A percentile compares a stretch with the other conserved stretches of the same genome.
Evolutionary conservation across 2,113 vertebrate genomes (phyloP).

Genomic region (Alligator sinensis): DNA sequence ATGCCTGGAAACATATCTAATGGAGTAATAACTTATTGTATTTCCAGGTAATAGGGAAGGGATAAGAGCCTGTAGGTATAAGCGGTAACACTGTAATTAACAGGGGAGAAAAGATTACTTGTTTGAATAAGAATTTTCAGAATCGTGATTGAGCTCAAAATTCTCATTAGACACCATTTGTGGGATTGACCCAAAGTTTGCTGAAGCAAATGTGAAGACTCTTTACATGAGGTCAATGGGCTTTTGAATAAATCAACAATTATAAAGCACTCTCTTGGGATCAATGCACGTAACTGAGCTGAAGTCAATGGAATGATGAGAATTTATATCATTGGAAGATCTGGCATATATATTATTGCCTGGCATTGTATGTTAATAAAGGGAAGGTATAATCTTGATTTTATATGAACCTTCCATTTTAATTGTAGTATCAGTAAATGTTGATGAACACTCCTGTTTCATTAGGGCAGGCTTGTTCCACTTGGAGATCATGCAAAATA

Average conservation of each 20-base stretch:
- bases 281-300: no score
- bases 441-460: neutral
- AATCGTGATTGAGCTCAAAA: neutral
- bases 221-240: rapidly evolving
- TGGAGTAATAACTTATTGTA: neutral
- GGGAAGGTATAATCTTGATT: no score
- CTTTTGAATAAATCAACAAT: neutral
- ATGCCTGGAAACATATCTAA: no score
- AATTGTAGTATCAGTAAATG: neutral
- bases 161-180: neutral
- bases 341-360: no score
- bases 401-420: neutral
- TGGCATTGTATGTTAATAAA: no score
- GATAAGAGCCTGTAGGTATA: rapidly evolving
- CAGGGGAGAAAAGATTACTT: neutral
- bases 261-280: no score
- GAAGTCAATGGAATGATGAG: no score
- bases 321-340: no score
- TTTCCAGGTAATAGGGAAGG: neutral
- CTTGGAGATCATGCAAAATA: neutral
- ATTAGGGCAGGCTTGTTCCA: neutral
- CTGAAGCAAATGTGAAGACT: rapidly evolving
- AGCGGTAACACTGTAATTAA: neutral
- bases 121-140: neutral
- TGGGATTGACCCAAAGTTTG: neutral